phyloP scores from a whole-genome alignment of 2,888 invertebrate genomes.

The Leptogaster cylindrica region DNA sequence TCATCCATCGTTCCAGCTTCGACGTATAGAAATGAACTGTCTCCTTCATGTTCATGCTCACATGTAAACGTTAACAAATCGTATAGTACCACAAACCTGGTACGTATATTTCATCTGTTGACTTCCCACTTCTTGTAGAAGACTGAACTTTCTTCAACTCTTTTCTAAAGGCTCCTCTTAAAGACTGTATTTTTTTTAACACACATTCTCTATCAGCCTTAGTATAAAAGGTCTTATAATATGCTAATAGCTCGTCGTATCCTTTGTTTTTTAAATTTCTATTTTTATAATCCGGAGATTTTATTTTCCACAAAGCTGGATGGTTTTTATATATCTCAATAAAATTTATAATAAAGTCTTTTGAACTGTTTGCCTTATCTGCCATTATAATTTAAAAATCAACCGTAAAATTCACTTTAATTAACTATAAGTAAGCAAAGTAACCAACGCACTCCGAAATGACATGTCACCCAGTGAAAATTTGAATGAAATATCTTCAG shows the following conservation, averaged over 20 bases:
- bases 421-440: too few relatives aligned
- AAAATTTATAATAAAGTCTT: neutral
- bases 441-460: too few relatives aligned
- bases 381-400: too few relatives aligned
- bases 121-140: conserved; percentile 11
- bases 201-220: neutral
- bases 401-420: too few relatives aligned
- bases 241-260: neutral
- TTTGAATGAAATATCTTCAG: too few relatives aligned
- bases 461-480: too few relatives aligned
- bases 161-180: conserved; percentile 15
- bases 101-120: neutral
- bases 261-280: conserved; percentile 10
- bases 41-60: too few relatives aligned
- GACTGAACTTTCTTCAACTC: conserved; percentile 7
- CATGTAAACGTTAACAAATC: too few relatives aligned
- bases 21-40: neutral
- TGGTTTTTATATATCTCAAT: neutral
- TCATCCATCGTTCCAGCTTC: neutral
- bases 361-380: neutral
- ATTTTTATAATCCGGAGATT: neutral
- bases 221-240: neutral
- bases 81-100: conserved; percentile 12
- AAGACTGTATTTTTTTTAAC: conserved; percentile 3
- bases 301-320: conserved; percentile 3